Base-by-base conservation (phyloP, 2,888 invertebrate species). In the Lamellibrachia satsuma region DNA sequence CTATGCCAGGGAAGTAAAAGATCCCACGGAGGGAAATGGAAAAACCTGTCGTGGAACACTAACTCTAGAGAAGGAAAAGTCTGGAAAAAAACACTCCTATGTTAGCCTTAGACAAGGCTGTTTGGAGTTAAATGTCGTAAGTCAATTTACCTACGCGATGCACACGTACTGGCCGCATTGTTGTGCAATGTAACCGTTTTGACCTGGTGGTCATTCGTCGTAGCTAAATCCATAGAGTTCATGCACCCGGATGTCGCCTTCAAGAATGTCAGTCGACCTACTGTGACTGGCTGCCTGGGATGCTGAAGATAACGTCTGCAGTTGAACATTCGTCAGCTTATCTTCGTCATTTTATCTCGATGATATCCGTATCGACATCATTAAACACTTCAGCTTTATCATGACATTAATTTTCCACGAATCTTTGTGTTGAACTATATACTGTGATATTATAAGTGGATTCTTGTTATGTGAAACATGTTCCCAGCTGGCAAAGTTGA, bases 361-460 rank as follows among this genome's bases (percentile, higher is more conserved):
- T 15, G 75, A 4, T 15, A 75, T 75, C 75, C 75, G 6, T 15
- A 11, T 15, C 15, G 15, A 75, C n/a, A 75, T 75, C 75, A 22
- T 75, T 22, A 75, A 75, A 75, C 15, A 15, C 75, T 4, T 75
- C 75, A 22, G 75, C 22, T 15, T 75, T 75, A 75, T 75, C 75
- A 75, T 75, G 75, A 75, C 75, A 75, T 75, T n/a, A n/a, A n/a
- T n/a, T n/a, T 75, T 75, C 75, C 75, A 75, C 75, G 75, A 75
- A 75, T 75, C 75, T 75, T 1, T 75, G 75, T 22, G 22, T 75
- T 3, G 15, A 9, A 55, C 7, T 9, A 9, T 55, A 55, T 55
- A 9, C 55, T 4, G 55, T 9, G 9, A 2, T 9, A 9, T 2
- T 55, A 55, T 55, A 55, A 39, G 39, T 39, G 39, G 39, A 39